Conservation (phyloP, 1,140 invertebrate species). For the Meloidogyne floridensis region DNA sequence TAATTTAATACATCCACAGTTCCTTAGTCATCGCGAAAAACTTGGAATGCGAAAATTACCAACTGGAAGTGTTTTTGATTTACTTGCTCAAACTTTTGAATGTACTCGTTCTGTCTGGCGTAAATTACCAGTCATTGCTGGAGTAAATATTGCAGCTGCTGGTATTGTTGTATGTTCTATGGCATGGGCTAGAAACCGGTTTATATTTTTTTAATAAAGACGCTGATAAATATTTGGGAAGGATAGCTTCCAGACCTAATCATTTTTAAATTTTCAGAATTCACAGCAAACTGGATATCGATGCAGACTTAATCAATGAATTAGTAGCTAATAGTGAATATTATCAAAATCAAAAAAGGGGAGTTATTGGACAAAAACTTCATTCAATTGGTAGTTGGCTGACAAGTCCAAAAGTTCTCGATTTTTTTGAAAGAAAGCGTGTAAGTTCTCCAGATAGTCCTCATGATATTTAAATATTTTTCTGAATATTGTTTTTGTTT, state of each 20-base stretch:
- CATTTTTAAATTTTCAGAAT: slow-evolving; percentile 9
- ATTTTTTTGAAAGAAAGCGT: background rate
- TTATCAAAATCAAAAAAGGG: slow-evolving; percentile 1
- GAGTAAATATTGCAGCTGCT: background rate
- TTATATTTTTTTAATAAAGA: background rate
- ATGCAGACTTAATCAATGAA: slow-evolving; percentile 19
- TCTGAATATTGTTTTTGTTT: background rate
- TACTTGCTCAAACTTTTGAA: slow-evolving; percentile 2
- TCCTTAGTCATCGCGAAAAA: slow-evolving; percentile 2
- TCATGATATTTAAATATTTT: background rate
- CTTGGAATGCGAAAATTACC: background rate
- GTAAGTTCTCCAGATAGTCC: background rate
- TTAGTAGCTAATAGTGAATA: slow-evolving; percentile 13
- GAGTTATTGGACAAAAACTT: background rate
- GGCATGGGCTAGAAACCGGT: slow-evolving; percentile 21
- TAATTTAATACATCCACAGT: background rate
- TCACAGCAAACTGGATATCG: slow-evolving; percentile 16
- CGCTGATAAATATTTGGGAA: background rate
- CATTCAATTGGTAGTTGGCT: background rate
- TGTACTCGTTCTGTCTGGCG: slow-evolving; percentile 17
- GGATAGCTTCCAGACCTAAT: no score
- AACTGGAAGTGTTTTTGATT: background rate
- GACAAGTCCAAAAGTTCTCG: background rate
- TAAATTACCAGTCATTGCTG: slow-evolving; percentile 17
- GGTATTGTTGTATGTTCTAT: background rate